Evolutionary conservation across 2,113 vertebrate species (phyloP), one percentile per base, ranked within the genome.

Genomic region (Falcunculus frontatus): DNA sequence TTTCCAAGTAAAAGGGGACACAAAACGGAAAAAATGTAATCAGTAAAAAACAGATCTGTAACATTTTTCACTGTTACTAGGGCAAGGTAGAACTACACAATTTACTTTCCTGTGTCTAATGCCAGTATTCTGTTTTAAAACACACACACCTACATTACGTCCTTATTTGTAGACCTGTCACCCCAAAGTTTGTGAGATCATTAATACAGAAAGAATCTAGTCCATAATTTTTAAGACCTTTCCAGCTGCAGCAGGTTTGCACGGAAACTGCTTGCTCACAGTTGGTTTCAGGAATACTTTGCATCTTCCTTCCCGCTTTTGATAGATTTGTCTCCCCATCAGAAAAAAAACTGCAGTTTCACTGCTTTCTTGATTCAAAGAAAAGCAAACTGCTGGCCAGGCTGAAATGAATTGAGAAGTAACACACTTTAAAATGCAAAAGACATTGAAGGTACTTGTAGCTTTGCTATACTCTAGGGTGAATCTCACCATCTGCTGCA

Each of bases 401-500:
- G 72, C 35, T 88, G 76, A 75, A 84, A 30, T 44, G 50, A 84
- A 33, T 0, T 49, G 79, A 88, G 67, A 79, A 65, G 67, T 19
- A 64, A 35, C 1, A 18, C 22, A 57, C 33, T 95, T 93, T 67
- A 90, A 87, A 94, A 96, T 57, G 87, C 59, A 77, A 62, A 91
- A 83, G 78, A 15, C 44, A 49, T 39, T 50, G 42, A 94, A 80
- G 39, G 60, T 75, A 80, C 44, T 52, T 33, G 68, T 33, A 87
- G 77, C 44, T 90, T 23, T 85, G 84, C 84, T 87, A 26, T 63
- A 70, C 69, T 84, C 64, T 2, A 27, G 86, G 69, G 73, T 52
- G 46, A 96, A 78, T 77, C 72, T 84, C 87, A 73, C 94, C 95
- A 95, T 96, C 93, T 97, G 93, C 79, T 85, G 10, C 8, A 3